Percentiles rank a stretch among this genome's conserved stretches.
These are phyloP conservation scores for Formicarius rufipectus DNA, from an alignment of 2,113 vertebrate species.

Conservation along the genomic window DNA sequence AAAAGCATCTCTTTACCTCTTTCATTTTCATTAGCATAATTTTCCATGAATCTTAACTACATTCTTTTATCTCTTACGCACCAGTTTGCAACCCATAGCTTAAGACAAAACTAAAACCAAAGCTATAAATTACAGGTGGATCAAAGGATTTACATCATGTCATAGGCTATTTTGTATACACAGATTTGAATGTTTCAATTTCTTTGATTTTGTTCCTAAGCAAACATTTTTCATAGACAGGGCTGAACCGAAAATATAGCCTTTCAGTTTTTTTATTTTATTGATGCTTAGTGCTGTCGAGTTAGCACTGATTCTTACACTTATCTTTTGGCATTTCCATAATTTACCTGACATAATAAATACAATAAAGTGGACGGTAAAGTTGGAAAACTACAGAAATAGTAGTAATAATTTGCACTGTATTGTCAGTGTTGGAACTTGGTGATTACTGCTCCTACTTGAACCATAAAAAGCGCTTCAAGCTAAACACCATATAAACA, in stretches of 20 bases:
- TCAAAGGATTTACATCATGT: not conserved
- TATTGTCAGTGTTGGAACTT: not conserved
- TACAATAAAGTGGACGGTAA: not conserved
- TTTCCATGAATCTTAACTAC: not conserved
- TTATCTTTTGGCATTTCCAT: not conserved
- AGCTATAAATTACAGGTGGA: not conserved
- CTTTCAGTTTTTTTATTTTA: not conserved
- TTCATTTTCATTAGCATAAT: not conserved
- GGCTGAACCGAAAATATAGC: not conserved
- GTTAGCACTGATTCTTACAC: not conserved
- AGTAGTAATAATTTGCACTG: not conserved
- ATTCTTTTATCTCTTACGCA: not conserved
- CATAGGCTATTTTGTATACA: not conserved
- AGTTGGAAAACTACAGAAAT: not conserved
- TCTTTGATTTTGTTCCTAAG: constrained; percentile 9
- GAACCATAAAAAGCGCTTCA: not conserved
- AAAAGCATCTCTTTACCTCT: not conserved
- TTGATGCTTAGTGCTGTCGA: not conserved
- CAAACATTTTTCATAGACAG: not conserved
- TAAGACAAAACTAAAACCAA: not conserved
- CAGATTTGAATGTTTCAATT: not conserved
- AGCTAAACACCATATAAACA: not conserved
- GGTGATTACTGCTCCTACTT: not conserved
- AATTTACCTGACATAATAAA: not conserved
- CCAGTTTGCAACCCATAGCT: not conserved